Percentiles rank a stretch among this genome's conserved stretches.
phyloP scores from a whole-genome alignment of 2,113 vertebrate genomes.

The Xerus inauris region DNA sequence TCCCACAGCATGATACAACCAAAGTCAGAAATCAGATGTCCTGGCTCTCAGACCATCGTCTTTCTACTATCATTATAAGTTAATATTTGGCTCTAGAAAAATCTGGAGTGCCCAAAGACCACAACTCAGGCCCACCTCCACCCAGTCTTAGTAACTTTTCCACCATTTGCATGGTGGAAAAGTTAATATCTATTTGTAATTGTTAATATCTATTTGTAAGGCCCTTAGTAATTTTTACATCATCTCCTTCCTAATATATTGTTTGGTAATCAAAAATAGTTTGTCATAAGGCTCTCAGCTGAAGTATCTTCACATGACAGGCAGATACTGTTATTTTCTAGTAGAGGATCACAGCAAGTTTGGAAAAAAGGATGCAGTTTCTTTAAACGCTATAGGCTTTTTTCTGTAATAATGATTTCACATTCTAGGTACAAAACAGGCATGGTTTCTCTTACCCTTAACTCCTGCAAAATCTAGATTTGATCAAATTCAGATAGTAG shows the following conservation, averaged over 20 bases:
- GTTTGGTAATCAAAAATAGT: constrained; percentile 38
- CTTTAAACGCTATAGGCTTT: not conserved
- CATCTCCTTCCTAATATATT: not conserved
- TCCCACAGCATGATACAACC: not conserved
- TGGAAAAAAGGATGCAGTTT: not conserved
- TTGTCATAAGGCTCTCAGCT: constrained; percentile 27
- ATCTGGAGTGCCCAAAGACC: not conserved
- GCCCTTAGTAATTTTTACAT: not conserved
- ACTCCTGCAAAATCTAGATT: constrained; percentile 51
- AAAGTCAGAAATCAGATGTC: not conserved
- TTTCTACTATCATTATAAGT: not conserved
- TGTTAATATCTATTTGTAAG: not conserved
- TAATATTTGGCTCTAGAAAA: constrained; percentile 54
- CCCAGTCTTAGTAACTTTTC: constrained; percentile 38
- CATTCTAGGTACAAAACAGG: constrained; percentile 30
- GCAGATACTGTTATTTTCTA: constrained; percentile 22
- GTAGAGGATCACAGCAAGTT: not conserved
- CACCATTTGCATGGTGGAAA: constrained; percentile 12
- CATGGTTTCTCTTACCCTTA: constrained; percentile 21
- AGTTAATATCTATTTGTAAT: not conserved
- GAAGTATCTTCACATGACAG: not conserved
- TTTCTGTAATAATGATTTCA: constrained; percentile 44
- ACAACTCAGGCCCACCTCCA: not conserved
- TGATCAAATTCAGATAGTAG: constrained; percentile 32
- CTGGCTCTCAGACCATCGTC: not conserved